Percentiles rank a stretch among this genome's conserved stretches.
Conservation (phyloP, 2,888 invertebrate species). For the Cinara cedri region DNA sequence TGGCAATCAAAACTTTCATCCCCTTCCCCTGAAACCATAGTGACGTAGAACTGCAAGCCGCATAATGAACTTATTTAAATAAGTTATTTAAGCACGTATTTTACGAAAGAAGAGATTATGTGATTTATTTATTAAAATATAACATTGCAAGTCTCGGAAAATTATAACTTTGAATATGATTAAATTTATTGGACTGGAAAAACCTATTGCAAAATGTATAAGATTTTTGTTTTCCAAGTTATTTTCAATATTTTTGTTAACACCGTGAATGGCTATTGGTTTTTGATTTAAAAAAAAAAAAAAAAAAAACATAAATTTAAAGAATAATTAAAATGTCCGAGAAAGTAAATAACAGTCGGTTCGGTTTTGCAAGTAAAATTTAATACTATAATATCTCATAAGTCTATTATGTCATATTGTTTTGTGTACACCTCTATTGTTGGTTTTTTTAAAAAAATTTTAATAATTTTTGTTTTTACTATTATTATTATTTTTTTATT, state of each 20-base stretch:
- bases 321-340: neutral
- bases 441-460: no score
- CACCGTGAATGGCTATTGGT: neutral
- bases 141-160: slow-evolving; percentile 46
- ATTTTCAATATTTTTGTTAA: slow-evolving; percentile 1
- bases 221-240: neutral
- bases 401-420: no score
- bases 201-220: slow-evolving; percentile 37
- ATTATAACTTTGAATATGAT: slow-evolving; percentile 53
- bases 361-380: no score
- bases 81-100: slow-evolving; percentile 54
- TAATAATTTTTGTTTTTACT: no score
- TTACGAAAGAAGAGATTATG: slow-evolving; percentile 47
- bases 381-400: no score
- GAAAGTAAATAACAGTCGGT: no score
- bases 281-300: neutral
- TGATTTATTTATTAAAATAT: slow-evolving; percentile 52
- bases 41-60: slow-evolving; percentile 48
- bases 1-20: slow-evolving; percentile 52
- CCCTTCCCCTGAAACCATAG: neutral
- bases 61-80: slow-evolving; percentile 56
- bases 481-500: no score
- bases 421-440: no score
- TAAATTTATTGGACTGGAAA: slow-evolving; percentile 35
- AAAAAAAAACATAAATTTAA: neutral